These are phyloP conservation scores for Diplazon laetatorius DNA, from an alignment of 2,888 invertebrate species.

Conservation along the genomic window DNA sequence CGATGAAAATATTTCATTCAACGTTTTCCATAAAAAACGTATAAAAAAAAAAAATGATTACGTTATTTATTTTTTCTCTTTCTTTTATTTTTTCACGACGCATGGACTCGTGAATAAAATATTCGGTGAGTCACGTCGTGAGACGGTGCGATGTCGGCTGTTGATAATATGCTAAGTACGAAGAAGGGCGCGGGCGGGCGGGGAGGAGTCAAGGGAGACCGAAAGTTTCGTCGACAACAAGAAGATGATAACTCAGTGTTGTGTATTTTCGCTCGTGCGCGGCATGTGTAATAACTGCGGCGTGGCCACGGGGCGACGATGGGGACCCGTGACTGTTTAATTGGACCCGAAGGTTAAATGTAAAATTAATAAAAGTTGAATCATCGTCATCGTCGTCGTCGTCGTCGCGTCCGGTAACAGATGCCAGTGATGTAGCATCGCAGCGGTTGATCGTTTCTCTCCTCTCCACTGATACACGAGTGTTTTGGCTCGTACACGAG, in stretches of 20 bases:
- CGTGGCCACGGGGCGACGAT: too few species aligned
- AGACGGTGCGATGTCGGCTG: background rate
- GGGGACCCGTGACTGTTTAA: slow-evolving; percentile 37
- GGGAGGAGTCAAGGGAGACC: too few species aligned
- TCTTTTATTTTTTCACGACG: background rate
- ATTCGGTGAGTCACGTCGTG: slow-evolving; percentile 7
- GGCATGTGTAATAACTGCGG: background rate
- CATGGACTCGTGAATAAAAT: background rate
- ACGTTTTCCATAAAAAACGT: background rate
- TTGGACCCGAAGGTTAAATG: slow-evolving; percentile 57
- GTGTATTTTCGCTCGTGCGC: background rate
- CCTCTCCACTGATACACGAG: slow-evolving; percentile 22
- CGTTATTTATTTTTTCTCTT: too few species aligned
- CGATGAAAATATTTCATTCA: background rate
- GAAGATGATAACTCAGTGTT: too few species aligned
- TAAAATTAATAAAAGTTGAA: slow-evolving; percentile 62
- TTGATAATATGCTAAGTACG: slow-evolving; percentile 6
- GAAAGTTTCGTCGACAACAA: too few species aligned
- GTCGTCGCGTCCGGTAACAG: slow-evolving; percentile 36
- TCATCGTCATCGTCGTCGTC: slow-evolving; percentile 47
- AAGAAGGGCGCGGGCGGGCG: slow-evolving; percentile 1
- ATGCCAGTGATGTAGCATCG: slow-evolving; percentile 47
- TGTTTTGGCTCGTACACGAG: slow-evolving; percentile 12
- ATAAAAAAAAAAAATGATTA: too few species aligned
- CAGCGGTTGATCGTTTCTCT: slow-evolving; percentile 17